Base-by-base conservation (phyloP, 2,888 invertebrate genomes). In the Sepiola atlantica region DNA sequence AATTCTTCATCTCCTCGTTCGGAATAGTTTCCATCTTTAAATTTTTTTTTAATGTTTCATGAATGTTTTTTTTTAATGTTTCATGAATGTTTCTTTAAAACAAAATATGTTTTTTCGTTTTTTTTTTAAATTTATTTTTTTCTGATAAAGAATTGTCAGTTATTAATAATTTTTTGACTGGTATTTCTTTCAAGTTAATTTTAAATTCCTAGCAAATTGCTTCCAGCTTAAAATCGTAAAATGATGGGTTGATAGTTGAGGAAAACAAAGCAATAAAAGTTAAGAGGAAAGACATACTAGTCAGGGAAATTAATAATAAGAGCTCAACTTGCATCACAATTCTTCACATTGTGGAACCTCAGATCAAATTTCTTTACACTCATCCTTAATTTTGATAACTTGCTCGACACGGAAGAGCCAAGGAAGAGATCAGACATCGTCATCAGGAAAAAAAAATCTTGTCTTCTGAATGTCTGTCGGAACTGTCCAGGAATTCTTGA, bases 341-440 rank as follows among this genome's bases (percentile, higher is more conserved):
- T 32, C 77, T 77, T 77, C 32, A n/a, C 77, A 32, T n/a, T 32
- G 45, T 32, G 77, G n/a, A 77, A 77, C n/a, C n/a, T 24, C 61
- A 61, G 24, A 24, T 6, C 61, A 61, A 61, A 24, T 61, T 61
- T 24, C 61, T 77, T 77, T 77, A 14, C 2, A 14, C n/a, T 77
- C 32, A 32, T 77, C 32, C n/a, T 18, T 32, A 16, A 1, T 77
- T 77, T 77, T n/a, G 77, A 77, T 77, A 77, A 45, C 16, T 77
- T 77, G 77, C 77, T 77, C 77, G 32, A n/a, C 77, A 77, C 77
- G n/a, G 77, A 77, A 77, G 77, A 77, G n/a, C 77, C n/a, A n/a
- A 14, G 20, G 77, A 77, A 77, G 77, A 77, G n/a, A 77, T 14
- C 77, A 77, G n/a, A 77, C 77, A 77, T 77, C n/a, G n/a, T 77